phyloP scores from a whole-genome alignment of 92 coral and sea anemone genomes.

The Meandrina meandrites region DNA sequence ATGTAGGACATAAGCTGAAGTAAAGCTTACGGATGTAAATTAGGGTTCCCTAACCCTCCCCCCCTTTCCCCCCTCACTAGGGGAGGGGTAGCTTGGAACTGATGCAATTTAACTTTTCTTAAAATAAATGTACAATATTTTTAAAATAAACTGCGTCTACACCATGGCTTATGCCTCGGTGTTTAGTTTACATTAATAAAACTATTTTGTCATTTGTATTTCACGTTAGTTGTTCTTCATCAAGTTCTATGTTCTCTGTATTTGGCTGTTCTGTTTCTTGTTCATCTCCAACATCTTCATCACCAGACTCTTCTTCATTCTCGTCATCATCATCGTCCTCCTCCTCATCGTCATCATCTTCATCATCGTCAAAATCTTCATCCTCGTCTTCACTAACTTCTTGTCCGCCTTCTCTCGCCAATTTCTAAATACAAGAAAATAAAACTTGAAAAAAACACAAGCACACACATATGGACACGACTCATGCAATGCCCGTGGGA shows the following conservation, averaged over 20 bases:
- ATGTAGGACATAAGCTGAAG: not conserved
- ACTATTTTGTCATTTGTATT: not conserved
- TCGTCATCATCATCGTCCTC: conserved; percentile 48
- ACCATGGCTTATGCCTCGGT: not conserved
- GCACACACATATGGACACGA: not conserved
- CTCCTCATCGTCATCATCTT: conserved; percentile 62
- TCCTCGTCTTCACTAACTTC: conserved; percentile 86
- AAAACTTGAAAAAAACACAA: not conserved
- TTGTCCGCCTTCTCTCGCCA: conserved; percentile 71
- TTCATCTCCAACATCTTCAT: conserved; percentile 17
- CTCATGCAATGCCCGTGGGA: not conserved
- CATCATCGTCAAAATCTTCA: conserved; percentile 67
- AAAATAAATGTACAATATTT: conserved; percentile 24
- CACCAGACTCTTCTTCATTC: conserved; percentile 15
- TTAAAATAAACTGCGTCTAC: not conserved
- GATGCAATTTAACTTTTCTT: not conserved
- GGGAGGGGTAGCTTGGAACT: not conserved
- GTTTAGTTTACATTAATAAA: not conserved
- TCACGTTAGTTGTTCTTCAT: conserved; percentile 32
- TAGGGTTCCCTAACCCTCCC: not conserved
- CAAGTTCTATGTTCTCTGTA: conserved; percentile 2
- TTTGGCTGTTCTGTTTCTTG: conserved; percentile 32
- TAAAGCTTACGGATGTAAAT: not conserved
- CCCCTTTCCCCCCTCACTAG: not conserved
- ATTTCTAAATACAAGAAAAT: conserved; percentile 50